Base-by-base conservation (phyloP, 92 coral and sea anemone genomes). In the Heteractis magnifica region DNA sequence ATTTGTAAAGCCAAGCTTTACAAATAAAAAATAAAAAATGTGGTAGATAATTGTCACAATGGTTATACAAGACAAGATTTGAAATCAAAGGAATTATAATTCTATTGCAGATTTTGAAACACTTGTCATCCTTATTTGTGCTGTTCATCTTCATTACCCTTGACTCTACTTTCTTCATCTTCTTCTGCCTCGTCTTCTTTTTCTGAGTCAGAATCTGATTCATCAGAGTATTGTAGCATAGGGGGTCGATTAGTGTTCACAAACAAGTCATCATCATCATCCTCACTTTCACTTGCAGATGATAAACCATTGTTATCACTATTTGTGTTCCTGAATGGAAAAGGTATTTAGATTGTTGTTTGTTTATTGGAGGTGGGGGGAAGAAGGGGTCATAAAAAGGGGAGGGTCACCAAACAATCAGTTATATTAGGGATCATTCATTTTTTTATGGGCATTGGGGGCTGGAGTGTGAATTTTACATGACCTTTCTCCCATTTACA, bases 241-340 rank as follows among this genome's bases (percentile, higher is more conserved):
- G 80, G 87, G 48, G 89, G 86, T 60, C 88, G 94, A 80, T 96
- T 95, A 58, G 95, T 93, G 86, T 91, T 91, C 0, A 92, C 95
- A 82, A 94, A 90, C 88, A 94, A 84, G 51, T 91, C 98, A 51
- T 91, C 91, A 76, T 95, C 97, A 23, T 92, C 83, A 62, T 93
- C 98, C 56, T 90, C 94, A 64, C 88, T 89, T 41, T 90, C 97
- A 53, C 89, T 91, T 5, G 88, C 88, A 26, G 85, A 78, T 41
- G 86, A 85, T 49, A 41, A 52, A 44, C 77, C 80, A 77, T 75
- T 84, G 13, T 81, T 74, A 49, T 13, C 41, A 34, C 79, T 65
- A 23, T 12, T 15, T 15, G 58, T 34, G 8, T 72, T 65, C 44
- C 62, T 65, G 48, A 81, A 56, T 50, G 6, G 6, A 80, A 19